Conservation (phyloP, 2,113 vertebrate species). For the human region DNA sequence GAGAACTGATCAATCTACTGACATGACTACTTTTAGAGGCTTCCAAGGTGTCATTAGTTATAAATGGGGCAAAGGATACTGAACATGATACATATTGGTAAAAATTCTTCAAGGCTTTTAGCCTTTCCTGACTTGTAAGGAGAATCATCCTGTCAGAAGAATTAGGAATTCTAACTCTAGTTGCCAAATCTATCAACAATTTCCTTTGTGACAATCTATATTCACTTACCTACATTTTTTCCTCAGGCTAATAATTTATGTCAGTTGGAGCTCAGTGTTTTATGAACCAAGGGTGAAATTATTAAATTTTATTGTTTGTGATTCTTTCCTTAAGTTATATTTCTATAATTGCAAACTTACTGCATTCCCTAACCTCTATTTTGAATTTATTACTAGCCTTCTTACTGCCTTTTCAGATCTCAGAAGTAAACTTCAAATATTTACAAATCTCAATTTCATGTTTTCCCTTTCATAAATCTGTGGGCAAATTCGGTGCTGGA, state of each 20-base stretch:
- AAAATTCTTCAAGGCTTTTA: conserved; percentile 7
- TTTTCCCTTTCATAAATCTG: conserved; percentile 75
- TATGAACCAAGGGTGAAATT: conserved; percentile 77
- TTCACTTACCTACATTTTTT: conserved; percentile 52
- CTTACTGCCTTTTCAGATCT: conserved; percentile 73
- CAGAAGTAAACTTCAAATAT: conserved; percentile 73
- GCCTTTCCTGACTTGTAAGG: background rate
- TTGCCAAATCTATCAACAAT: conserved; percentile 43
- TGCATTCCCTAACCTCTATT: conserved; percentile 67
- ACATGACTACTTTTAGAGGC: background rate
- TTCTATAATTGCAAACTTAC: conserved; percentile 65
- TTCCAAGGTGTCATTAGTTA: background rate
- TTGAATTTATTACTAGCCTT: conserved; percentile 75
- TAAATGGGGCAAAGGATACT: background rate
- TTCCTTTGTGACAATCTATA: conserved; percentile 55
- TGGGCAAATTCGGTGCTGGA: conserved; percentile 57
- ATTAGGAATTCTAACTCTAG: conserved; percentile 28
- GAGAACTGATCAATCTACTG: conserved; percentile 5
- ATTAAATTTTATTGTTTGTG: conserved; percentile 76
- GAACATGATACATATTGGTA: background rate
- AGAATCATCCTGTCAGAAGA: conserved; percentile 40
- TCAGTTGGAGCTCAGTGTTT: conserved; percentile 69
- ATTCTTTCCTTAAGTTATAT: conserved; percentile 74
- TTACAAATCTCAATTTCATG: conserved; percentile 72
- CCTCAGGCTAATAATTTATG: conserved; percentile 73